Evolutionary conservation across 1,140 invertebrate genomes (phyloP).

Genomic region (Tribolium castaneum): DNA sequence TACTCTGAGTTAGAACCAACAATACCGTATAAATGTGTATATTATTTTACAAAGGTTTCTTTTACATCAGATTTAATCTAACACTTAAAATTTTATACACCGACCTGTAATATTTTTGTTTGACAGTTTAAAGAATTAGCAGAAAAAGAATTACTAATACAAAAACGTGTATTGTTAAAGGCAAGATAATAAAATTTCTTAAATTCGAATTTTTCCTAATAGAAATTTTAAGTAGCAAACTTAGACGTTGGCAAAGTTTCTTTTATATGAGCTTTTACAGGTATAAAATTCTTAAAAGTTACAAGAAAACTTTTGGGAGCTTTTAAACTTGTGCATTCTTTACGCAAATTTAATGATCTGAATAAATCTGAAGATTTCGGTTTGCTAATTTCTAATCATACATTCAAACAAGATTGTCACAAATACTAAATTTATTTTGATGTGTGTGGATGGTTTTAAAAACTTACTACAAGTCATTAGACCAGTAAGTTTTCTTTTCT

Average conservation of each 20-base stretch:
- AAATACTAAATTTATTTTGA: too few species aligned
- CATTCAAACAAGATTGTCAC: too few species aligned
- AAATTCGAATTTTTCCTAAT: slow-evolving; percentile 16
- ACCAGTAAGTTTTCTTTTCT: background rate
- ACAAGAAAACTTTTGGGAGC: background rate
- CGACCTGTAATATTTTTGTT: too few species aligned
- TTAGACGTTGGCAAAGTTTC: slow-evolving; percentile 7
- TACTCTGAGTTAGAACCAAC: background rate
- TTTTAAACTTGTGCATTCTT: slow-evolving; percentile 13
- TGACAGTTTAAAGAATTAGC: too few species aligned
- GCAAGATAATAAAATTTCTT: slow-evolving; percentile 12
- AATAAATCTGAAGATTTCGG: background rate
- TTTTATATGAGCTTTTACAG: slow-evolving; percentile 34
- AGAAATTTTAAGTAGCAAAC: slow-evolving; percentile 20
- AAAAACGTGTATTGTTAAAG: background rate
- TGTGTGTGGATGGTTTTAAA: too few species aligned
- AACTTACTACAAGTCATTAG: too few species aligned
- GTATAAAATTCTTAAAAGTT: slow-evolving; percentile 27
- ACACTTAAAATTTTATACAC: too few species aligned
- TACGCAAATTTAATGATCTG: slow-evolving; percentile 13
- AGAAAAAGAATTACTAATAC: background rate
- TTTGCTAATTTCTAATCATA: background rate
- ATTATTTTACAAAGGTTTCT: too few species aligned
- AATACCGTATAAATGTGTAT: too few species aligned
- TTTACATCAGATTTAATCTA: too few species aligned